Evolutionary conservation across 1,140 invertebrate genomes (phyloP).

Genomic region (Sipha flava): DNA sequence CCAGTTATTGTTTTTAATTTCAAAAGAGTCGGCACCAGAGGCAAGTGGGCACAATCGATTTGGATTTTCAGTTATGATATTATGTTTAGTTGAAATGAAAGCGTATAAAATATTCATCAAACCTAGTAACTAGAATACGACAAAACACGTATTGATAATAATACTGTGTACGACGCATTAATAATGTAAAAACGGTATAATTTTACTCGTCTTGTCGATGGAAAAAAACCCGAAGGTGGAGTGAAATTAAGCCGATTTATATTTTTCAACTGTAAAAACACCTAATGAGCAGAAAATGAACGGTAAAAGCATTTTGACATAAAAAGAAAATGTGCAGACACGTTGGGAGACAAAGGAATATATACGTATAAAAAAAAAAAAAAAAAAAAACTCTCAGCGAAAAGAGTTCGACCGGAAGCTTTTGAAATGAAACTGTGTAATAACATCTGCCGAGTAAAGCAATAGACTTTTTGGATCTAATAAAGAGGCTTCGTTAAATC

Average conservation of each 20-base stretch:
- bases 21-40: too few relatives aligned
- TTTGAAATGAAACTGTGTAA: background rate
- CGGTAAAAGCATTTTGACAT: slow-evolving; percentile 19
- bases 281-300: slow-evolving; percentile 15
- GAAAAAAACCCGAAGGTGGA: background rate
- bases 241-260: background rate
- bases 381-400: background rate
- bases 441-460: background rate
- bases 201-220: too few relatives aligned
- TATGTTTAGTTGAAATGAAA: too few relatives aligned
- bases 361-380: too few relatives aligned
- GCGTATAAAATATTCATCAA: too few relatives aligned
- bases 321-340: background rate
- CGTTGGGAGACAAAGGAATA: background rate
- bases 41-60: too few relatives aligned
- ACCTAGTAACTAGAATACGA: too few relatives aligned
- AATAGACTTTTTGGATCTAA: background rate
- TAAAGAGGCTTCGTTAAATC: background rate
- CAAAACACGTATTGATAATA: too few relatives aligned
- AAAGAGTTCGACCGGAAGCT: background rate
- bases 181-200: too few relatives aligned
- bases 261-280: background rate
- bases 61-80: too few relatives aligned
- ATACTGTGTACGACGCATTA: too few relatives aligned
- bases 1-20: too few relatives aligned